Evolutionary conservation across 23 tunicate genomes (phyloP).

Genomic region (Trididemnum clinides): DNA sequence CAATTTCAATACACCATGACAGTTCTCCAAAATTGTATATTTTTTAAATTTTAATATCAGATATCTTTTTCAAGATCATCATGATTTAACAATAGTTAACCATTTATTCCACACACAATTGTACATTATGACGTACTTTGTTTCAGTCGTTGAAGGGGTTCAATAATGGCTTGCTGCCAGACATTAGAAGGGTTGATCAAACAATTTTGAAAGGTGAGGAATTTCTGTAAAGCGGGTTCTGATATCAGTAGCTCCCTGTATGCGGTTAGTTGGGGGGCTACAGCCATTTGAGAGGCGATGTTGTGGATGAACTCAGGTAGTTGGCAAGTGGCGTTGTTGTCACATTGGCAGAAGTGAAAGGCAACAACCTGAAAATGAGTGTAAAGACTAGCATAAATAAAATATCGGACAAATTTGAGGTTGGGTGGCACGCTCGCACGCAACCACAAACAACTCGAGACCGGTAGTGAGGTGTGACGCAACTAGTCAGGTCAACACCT

Average conservation of each 20-base stretch:
- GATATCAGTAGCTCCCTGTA: constrained; percentile 75
- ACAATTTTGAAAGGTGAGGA: constrained; percentile 80
- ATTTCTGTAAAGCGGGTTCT: constrained; percentile 64
- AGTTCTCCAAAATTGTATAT: no score
- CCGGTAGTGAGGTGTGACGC: no score
- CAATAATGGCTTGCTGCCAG: constrained; percentile 62
- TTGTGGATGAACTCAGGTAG: constrained; percentile 94
- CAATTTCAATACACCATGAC: no score
- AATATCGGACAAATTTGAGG: no score
- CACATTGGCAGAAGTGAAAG: constrained; percentile 91
- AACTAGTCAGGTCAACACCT: no score
- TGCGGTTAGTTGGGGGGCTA: constrained; percentile 81
- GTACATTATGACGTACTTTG: constrained; percentile 61
- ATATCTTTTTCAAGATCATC: no score
- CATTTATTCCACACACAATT: no score
- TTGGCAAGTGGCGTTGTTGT: constrained; percentile 89
- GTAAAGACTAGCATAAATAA: no score
- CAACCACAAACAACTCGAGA: no score
- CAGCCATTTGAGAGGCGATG: constrained; percentile 80
- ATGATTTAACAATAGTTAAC: no score
- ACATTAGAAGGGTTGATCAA: constrained; percentile 74
- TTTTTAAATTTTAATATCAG: no score
- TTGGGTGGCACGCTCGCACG: no score
- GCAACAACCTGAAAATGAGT: constrained; percentile 67
- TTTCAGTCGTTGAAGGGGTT: constrained; percentile 64